Conservation (phyloP, 2,888 invertebrate species). For the Eretmocerus hayati region DNA sequence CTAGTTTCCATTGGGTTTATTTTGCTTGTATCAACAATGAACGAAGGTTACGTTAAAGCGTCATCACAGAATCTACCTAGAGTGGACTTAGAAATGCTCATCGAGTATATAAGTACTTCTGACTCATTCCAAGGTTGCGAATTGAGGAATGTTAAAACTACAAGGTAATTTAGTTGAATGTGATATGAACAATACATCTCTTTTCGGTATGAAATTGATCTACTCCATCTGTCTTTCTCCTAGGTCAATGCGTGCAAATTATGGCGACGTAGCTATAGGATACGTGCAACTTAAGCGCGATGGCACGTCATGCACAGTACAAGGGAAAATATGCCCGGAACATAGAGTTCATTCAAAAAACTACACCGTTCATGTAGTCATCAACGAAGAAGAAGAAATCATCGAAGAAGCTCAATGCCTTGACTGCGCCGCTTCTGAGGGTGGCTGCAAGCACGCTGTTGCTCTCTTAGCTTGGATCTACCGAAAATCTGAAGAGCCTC, state of each 20-base stretch:
- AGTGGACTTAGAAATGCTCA: too few relatives aligned
- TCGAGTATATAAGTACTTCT: too few relatives aligned
- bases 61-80: too few relatives aligned
- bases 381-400: constrained; percentile 11
- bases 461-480: constrained; percentile 16
- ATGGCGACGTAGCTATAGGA: constrained; percentile 16
- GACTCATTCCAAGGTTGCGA: too few relatives aligned
- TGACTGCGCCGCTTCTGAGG: constrained; percentile 12
- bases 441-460: constrained; percentile 17
- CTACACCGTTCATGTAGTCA: constrained; percentile 11
- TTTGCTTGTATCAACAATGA: too few relatives aligned
- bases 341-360: constrained; percentile 11
- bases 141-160: too few relatives aligned
- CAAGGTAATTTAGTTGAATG: too few relatives aligned
- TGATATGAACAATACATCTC: too few relatives aligned
- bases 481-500: constrained; percentile 11
- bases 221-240: too few relatives aligned
- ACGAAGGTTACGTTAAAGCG: too few relatives aligned
- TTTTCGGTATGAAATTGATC: too few relatives aligned
- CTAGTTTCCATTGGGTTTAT: too few relatives aligned
- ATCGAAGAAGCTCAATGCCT: constrained; percentile 10
- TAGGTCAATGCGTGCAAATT: constrained; percentile 14
- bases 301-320: constrained; percentile 4
- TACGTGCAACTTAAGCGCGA: constrained; percentile 11
- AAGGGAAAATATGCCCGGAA: constrained; percentile 17